A percentile compares a stretch with the other conserved stretches of the same genome.
Evolutionary conservation across 2,113 vertebrate genomes (phyloP).

Genomic region (Galemys pyrenaicus): DNA sequence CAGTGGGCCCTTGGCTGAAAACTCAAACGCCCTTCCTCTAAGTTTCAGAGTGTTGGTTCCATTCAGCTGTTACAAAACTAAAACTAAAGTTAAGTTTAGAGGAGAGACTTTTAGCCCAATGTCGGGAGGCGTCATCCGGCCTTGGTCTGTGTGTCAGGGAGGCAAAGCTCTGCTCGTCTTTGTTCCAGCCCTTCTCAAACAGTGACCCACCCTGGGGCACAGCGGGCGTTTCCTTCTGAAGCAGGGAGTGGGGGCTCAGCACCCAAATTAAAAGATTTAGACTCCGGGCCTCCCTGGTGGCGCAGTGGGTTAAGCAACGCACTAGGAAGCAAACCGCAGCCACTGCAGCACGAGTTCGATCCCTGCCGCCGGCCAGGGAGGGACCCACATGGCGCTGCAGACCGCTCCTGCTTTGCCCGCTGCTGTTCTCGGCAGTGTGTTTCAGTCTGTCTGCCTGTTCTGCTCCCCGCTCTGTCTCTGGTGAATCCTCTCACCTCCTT

Average conservation of each 20-base stretch:
- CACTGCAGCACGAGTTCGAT: too few relatives aligned
- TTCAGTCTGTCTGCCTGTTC: too few relatives aligned
- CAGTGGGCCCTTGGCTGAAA: background rate
- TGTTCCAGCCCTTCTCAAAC: background rate
- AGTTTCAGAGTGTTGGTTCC: background rate
- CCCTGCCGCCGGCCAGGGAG: too few relatives aligned
- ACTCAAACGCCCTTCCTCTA: background rate
- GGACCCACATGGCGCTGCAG: too few relatives aligned
- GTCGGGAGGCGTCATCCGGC: background rate
- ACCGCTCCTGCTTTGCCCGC: too few relatives aligned
- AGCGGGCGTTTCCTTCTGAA: background rate
- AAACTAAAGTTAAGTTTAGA: slow-evolving; percentile 51
- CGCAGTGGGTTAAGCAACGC: too few relatives aligned
- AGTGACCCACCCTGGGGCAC: background rate
- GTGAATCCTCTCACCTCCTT: too few relatives aligned
- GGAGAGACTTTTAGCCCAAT: background rate
- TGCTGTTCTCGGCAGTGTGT: too few relatives aligned
- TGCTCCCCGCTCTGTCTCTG: too few relatives aligned
- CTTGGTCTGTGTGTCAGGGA: background rate
- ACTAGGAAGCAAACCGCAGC: too few relatives aligned
- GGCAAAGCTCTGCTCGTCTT: background rate
- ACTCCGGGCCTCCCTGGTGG: background rate
- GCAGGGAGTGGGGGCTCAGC: background rate
- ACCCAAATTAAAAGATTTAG: background rate
- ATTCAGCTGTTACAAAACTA: slow-evolving; percentile 31